These are phyloP conservation scores for Limanda limanda DNA, from an alignment of 2,113 vertebrate genomes.

Conservation along the genomic window DNA sequence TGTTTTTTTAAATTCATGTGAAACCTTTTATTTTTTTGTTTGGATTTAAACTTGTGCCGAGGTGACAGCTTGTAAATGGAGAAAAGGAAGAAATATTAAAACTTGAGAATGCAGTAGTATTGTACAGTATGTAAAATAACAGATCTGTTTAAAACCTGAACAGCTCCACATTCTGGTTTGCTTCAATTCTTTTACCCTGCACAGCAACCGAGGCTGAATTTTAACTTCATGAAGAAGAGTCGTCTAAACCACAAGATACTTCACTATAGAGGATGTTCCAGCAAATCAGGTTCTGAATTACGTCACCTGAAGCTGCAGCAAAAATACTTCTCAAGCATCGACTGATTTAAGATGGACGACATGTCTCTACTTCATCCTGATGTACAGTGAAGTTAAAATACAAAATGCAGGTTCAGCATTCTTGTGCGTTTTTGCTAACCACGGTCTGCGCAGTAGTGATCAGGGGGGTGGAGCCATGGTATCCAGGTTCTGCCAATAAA, in stretches of 20 bases:
- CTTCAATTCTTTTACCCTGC: background rate
- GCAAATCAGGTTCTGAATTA: too few species aligned
- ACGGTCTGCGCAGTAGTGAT: too few species aligned
- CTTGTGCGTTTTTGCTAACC: too few species aligned
- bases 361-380: too few species aligned
- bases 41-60: conserved; percentile 19
- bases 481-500: too few species aligned
- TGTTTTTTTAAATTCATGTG: background rate
- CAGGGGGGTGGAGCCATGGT: too few species aligned
- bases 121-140: background rate
- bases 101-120: background rate
- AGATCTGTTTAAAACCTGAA: background rate
- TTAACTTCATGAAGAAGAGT: too few species aligned
- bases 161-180: background rate
- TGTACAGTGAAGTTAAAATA: too few species aligned
- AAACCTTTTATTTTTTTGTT: background rate
- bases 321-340: background rate
- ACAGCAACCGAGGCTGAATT: background rate
- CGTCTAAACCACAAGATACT: background rate
- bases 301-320: background rate
- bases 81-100: background rate
- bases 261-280: too few species aligned
- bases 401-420: too few species aligned
- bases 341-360: too few species aligned
- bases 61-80: background rate